Conservation (phyloP, 2,888 invertebrate genomes). For the Octodonta nipae region DNA sequence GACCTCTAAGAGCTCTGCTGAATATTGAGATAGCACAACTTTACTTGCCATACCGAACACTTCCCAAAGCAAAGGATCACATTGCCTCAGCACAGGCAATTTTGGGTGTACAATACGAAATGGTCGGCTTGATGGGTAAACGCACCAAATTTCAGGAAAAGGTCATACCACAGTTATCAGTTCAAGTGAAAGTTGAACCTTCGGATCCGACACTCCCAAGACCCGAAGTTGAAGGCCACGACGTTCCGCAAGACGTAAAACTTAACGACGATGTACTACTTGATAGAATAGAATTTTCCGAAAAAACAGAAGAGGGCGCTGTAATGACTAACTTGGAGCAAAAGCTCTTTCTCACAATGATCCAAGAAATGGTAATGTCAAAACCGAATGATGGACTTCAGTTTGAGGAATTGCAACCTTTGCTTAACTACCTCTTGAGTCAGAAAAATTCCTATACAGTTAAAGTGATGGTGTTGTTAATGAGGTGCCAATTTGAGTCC, state of each 20-base stretch:
- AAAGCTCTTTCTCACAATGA: constrained; percentile 61
- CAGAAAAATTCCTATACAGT: constrained; percentile 63
- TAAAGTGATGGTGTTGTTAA: constrained; percentile 57
- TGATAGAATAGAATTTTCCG: constrained; percentile 60
- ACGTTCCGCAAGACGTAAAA: constrained; percentile 52
- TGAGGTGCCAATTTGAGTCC: constrained; percentile 61
- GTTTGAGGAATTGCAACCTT: constrained; percentile 71
- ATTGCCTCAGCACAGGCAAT: constrained; percentile 49
- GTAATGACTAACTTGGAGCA: constrained; percentile 58
- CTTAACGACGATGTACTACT: constrained; percentile 79
- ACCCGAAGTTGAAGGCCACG: constrained; percentile 40
- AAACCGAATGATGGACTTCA: constrained; percentile 69
- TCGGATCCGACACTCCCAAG: constrained; percentile 27
- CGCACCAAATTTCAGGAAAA: constrained; percentile 80
- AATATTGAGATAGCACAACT: constrained; percentile 50
- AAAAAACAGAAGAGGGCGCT: constrained; percentile 36
- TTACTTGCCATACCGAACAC: constrained; percentile 59
- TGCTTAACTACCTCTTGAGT: constrained; percentile 53
- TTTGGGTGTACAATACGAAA: constrained; percentile 52
- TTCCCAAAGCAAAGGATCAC: constrained; percentile 54
- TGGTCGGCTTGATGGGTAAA: constrained; percentile 71
- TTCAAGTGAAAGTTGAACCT: constrained; percentile 32
- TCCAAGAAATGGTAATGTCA: constrained; percentile 57
- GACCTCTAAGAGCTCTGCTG: constrained; percentile 30
- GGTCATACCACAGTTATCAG: constrained; percentile 63